These are phyloP conservation scores for Anoplophora glabripennis DNA, from an alignment of 1,140 invertebrate species.

Conservation along the genomic window DNA sequence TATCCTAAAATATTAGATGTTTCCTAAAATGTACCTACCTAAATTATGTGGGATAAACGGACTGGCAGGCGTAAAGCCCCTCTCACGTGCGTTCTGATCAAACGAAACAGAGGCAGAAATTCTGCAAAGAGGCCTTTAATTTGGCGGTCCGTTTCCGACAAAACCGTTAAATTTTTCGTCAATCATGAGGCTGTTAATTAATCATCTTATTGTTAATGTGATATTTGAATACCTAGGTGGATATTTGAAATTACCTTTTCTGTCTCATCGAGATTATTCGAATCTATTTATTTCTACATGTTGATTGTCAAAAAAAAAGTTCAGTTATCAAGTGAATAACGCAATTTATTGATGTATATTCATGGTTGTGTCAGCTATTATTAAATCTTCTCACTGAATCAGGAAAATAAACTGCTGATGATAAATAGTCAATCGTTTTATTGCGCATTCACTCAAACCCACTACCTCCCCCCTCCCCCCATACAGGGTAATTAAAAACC, in stretches of 20 bases:
- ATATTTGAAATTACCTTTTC: constrained; percentile 4
- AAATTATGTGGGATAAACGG: too few relatives aligned
- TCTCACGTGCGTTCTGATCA: too few relatives aligned
- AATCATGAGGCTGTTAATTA: constrained; percentile 14
- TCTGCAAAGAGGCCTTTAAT: too few relatives aligned
- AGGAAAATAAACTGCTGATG: constrained; percentile 17
- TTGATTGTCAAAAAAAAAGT: constrained; percentile 1
- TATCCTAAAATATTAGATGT: constrained; percentile 8
- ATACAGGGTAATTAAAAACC: too few relatives aligned
- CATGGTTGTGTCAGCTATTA: constrained; percentile 19
- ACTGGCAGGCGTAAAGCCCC: too few relatives aligned
- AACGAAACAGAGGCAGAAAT: too few relatives aligned
- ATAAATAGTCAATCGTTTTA: constrained; percentile 8
- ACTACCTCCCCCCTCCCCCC: too few relatives aligned
- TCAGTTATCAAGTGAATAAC: constrained; percentile 13
- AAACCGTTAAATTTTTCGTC: background rate
- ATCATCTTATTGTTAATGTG: constrained; percentile 10
- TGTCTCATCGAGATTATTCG: too few relatives aligned
- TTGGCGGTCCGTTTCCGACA: too few relatives aligned
- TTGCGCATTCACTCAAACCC: background rate
- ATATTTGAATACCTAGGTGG: constrained; percentile 13
- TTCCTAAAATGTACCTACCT: background rate
- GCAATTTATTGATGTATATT: constrained; percentile 9
- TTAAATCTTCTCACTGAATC: constrained; percentile 16
- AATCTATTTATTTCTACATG: background rate